Percentiles rank a stretch among this genome's conserved stretches.
These are phyloP conservation scores for Acromyrmex heyeri DNA, from an alignment of 1,140 invertebrate species.

Conservation along the genomic window DNA sequence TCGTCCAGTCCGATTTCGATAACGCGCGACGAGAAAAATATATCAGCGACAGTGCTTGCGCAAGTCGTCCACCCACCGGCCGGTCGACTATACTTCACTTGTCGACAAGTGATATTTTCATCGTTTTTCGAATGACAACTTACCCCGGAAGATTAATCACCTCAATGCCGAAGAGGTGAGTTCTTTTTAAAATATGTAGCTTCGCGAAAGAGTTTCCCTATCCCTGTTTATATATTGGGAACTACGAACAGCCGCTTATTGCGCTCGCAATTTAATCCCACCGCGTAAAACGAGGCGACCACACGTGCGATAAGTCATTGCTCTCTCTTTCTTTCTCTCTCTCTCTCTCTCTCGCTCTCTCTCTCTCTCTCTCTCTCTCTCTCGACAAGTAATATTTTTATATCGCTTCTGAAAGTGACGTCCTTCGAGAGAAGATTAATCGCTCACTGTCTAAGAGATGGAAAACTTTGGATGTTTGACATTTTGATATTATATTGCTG, in stretches of 20 bases:
- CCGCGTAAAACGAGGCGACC: slow-evolving; percentile 9
- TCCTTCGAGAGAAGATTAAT: slow-evolving; percentile 73
- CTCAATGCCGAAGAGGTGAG: slow-evolving; percentile 66
- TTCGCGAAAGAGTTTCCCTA: not conserved
- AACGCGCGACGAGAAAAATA: slow-evolving; percentile 61
- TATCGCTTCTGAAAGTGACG: slow-evolving; percentile 75
- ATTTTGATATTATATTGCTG: slow-evolving; percentile 58
- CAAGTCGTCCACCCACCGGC: slow-evolving; percentile 6
- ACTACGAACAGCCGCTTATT: slow-evolving; percentile 72
- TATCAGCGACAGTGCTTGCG: slow-evolving; percentile 52
- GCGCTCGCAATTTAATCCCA: slow-evolving; percentile 43
- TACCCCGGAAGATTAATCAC: slow-evolving; percentile 70
- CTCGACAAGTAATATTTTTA: slow-evolving; percentile 75
- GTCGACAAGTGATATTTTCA: slow-evolving; percentile 72
- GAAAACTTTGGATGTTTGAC: slow-evolving; percentile 59
- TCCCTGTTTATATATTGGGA: not conserved
- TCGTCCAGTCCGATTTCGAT: slow-evolving; percentile 44
- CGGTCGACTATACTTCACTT: slow-evolving; percentile 30
- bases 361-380: slow-evolving; percentile 1
- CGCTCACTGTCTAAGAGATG: slow-evolving; percentile 51
- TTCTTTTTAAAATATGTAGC: slow-evolving; percentile 73
- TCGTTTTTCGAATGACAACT: slow-evolving; percentile 65
- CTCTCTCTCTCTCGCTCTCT: slow-evolving; percentile 5
- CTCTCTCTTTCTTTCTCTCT: not conserved
- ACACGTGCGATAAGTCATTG: slow-evolving; percentile 71